Evolutionary conservation across 2,797 vertebrate species (phyloP).

Genomic region (Momotus momota): DNA sequence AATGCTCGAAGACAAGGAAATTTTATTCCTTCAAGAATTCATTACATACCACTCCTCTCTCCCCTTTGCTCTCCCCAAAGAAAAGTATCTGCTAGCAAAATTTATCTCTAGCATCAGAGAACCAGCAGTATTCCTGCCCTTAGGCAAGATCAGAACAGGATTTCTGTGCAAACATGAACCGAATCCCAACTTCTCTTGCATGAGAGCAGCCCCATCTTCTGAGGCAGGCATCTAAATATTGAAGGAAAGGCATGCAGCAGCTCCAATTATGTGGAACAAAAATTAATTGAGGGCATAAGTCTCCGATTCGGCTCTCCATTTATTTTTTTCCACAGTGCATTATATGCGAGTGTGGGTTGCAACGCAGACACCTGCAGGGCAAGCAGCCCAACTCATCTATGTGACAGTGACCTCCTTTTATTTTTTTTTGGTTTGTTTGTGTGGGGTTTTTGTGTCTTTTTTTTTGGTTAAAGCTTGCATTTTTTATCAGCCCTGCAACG

Average conservation of each 20-base stretch:
- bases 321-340: conserved; percentile 46
- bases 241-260: conserved; percentile 45
- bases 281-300: conserved; percentile 66
- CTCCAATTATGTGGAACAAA: conserved; percentile 51
- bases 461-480: not conserved
- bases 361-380: conserved; percentile 35
- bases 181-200: conserved; percentile 7
- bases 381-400: not conserved
- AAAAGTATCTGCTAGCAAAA: conserved; percentile 33
- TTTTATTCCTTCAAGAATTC: conserved; percentile 2
- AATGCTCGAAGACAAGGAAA: not conserved
- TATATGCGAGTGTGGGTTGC: not conserved
- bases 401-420: not conserved
- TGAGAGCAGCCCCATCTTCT: not conserved
- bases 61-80: conserved; percentile 29
- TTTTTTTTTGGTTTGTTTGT: not conserved
- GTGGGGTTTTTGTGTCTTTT: not conserved
- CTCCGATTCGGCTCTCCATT: conserved; percentile 10
- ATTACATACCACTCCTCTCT: not conserved
- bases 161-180: conserved; percentile 14
- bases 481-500: conserved; percentile 15
- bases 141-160: conserved; percentile 28
- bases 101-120: conserved; percentile 25
- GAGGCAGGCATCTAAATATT: conserved; percentile 20
- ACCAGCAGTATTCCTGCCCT: conserved; percentile 52